Conservation (phyloP, 1,140 invertebrate genomes). For the Megathymus violae region DNA sequence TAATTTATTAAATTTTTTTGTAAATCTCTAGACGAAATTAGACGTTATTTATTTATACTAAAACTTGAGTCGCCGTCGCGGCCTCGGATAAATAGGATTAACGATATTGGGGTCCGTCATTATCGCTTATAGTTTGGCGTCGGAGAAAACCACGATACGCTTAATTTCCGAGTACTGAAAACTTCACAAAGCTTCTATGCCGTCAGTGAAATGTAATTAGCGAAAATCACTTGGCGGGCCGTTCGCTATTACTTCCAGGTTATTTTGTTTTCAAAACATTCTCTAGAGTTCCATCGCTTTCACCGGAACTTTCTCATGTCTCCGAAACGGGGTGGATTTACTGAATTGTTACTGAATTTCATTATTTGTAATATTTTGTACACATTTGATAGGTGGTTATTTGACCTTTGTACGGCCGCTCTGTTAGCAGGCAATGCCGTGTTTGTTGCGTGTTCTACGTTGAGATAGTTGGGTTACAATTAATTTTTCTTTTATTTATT, state of each 20-base stretch:
- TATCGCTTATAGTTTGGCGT: not conserved
- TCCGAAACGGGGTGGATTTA: constrained; percentile 29
- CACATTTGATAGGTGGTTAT: constrained; percentile 22
- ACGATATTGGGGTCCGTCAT: not conserved
- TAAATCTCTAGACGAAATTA: no score
- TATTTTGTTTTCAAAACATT: constrained; percentile 35
- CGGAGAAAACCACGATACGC: not conserved
- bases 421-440: constrained; percentile 11
- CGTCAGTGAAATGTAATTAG: constrained; percentile 32
- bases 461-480: no score
- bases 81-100: no score
- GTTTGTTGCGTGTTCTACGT: constrained; percentile 12
- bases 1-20: no score
- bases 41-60: no score
- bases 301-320: constrained; percentile 31
- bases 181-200: constrained; percentile 13
- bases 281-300: constrained; percentile 32
- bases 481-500: not conserved
- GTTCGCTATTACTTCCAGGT: constrained; percentile 25
- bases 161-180: constrained; percentile 8
- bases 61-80: no score
- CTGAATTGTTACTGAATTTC: constrained; percentile 32
- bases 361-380: constrained; percentile 35
- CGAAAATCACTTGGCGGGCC: constrained; percentile 23
- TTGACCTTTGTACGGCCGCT: constrained; percentile 18